Evolutionary conservation across 2,797 vertebrate species (phyloP), one percentile per base, ranked within the genome.

Genomic region (Notoglanidium macrostoma): DNA sequence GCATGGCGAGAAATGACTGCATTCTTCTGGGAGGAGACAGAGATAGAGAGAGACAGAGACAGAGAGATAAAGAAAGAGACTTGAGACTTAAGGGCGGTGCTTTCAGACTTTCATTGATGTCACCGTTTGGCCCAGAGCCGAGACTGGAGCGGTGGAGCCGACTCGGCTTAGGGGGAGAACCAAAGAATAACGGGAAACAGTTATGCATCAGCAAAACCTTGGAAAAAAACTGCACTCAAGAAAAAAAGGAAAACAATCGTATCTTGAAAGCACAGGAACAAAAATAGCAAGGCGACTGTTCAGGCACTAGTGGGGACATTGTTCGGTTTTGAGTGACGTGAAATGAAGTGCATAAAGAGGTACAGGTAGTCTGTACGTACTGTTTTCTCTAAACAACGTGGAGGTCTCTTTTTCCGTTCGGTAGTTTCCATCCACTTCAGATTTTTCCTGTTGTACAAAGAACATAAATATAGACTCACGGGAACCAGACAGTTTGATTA

Each of bases 161-260:
- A 93, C 92, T 92, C 90, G 90, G 92, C 92, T 92, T 89, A 91
- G 92, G 87, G 89, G 92, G 89, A 91, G 93, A 93, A 93, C 90
- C 90, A 93, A 94, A 95, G 95, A 96, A 96, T 96, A 94, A 95
- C 94, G 94, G 95, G 95, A 96, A 96, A 94, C 94, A 84, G 90
- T 90, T 92, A 82, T 93, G 93, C 95, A 95, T 94, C 94, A 95
- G 94, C 93, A 93, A 91, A 94, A 92, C 91, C 92, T 91, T 85
- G 88, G 51, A 87, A 93, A 93, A 87, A 89, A 90, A 92, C 88
- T 87, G 87, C 92, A 90, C 87, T 91, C 55, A 54, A 90, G 88
- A 90, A 91, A 93, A 90, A 90, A 92, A 93, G 92, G 90, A 94
- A 96, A 95, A 95, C 94, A 95, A 96, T 95, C 93, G 91, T 94